phyloP scores from a whole-genome alignment of 2,797 vertebrate genomes.

The Euphonia xanthogaster region DNA sequence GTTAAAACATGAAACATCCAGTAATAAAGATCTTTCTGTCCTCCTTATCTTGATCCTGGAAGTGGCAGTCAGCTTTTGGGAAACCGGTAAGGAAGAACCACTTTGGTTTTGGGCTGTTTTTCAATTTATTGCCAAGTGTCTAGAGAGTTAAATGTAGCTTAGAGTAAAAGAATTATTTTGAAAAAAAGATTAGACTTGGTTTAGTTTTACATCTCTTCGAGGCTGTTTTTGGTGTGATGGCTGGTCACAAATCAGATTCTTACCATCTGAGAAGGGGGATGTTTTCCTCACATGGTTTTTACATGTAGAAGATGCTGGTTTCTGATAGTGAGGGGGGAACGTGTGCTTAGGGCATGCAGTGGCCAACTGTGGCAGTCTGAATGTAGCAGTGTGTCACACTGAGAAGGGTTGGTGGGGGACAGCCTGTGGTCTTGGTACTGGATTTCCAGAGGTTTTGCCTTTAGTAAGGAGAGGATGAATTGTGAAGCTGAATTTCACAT shows the following conservation, averaged over 20 bases:
- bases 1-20: neutral
- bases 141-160: neutral
- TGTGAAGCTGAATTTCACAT: neutral
- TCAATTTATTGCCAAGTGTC: rapidly evolving
- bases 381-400: rapidly evolving
- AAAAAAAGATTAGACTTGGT: neutral
- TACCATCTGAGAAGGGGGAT: neutral
- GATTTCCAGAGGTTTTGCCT: neutral
- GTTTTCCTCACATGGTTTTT: neutral
- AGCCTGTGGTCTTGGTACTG: neutral
- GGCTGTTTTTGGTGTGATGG: neutral
- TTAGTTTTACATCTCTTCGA: neutral
- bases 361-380: too few species aligned
- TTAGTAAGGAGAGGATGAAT: neutral
- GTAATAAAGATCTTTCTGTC: neutral
- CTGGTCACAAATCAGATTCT: neutral
- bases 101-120: neutral
- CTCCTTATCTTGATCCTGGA: neutral
- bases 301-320: neutral
- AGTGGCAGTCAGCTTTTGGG: neutral
- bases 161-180: neutral
- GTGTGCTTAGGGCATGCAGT: neutral
- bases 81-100: neutral
- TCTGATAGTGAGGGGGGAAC: neutral
- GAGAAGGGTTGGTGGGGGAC: neutral